Percentiles rank a stretch among this genome's conserved stretches.
Evolutionary conservation across 2,797 vertebrate species (phyloP).

Genomic region (Cuniculus paca): DNA sequence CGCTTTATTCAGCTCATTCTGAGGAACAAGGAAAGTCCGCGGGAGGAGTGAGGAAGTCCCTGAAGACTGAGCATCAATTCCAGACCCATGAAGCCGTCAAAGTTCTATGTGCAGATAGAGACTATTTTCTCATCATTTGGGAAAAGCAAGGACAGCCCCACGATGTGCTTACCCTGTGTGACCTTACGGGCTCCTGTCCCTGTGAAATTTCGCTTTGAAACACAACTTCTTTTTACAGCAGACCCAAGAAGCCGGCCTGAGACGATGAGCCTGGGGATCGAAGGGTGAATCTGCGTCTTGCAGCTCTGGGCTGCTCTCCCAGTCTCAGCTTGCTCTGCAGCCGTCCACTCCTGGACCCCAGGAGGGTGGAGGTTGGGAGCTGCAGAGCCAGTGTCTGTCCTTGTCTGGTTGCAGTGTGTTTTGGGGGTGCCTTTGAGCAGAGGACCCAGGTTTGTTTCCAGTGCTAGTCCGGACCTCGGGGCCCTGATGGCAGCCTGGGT

Average conservation of each 20-base stretch:
- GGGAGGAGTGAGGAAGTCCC: fast-evolving
- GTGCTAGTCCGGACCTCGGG: not conserved
- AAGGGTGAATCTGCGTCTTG: not conserved
- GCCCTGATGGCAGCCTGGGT: not conserved
- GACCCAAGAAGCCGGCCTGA: not conserved
- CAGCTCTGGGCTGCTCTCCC: not conserved
- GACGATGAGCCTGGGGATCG: not conserved
- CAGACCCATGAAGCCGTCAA: not conserved
- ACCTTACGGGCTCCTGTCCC: not conserved
- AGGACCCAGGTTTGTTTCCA: not conserved
- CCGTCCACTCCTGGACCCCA: not conserved
- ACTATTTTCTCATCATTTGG: not conserved
- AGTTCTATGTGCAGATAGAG: not conserved
- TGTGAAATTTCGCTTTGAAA: not conserved
- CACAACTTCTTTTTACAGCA: not conserved
- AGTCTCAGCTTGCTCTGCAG: not conserved
- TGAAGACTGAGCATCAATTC: not conserved
- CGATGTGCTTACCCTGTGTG: not conserved
- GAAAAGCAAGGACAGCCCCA: not conserved
- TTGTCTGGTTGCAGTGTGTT: not conserved
- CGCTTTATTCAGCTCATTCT: not conserved
- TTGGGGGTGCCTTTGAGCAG: not conserved
- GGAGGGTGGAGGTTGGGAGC: not conserved
- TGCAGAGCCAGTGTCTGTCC: not conserved
- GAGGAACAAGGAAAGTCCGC: not conserved